phyloP scores from a whole-genome alignment of 2,113 vertebrate genomes.

The Grantiella picta region DNA sequence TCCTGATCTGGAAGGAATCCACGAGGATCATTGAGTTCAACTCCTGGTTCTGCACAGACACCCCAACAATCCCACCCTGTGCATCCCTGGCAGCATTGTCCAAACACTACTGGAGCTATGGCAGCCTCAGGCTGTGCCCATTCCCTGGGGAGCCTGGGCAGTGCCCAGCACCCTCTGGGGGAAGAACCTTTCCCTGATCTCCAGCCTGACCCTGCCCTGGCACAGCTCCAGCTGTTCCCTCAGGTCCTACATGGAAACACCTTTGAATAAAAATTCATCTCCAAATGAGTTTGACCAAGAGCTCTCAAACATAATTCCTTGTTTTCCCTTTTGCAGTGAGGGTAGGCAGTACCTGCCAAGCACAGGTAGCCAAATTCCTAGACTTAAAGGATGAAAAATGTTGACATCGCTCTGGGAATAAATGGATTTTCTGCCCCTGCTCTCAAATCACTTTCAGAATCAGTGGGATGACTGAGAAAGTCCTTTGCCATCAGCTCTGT shows the following conservation, averaged over 20 bases:
- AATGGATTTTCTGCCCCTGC: neutral
- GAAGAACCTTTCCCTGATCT: neutral
- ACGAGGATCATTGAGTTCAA: neutral
- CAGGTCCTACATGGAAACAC: neutral
- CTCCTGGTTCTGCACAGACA: neutral
- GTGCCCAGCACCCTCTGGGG: neutral
- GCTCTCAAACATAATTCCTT: neutral
- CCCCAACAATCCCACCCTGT: neutral
- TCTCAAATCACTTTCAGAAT: neutral
- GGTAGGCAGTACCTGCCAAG: neutral
- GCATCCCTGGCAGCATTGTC: neutral
- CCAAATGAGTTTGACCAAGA: neutral
- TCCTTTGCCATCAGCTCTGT: neutral
- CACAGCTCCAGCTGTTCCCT: neutral
- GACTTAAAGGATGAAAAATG: neutral
- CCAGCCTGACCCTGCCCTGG: rapidly evolving
- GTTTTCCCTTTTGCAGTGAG: neutral
- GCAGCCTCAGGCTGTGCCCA: neutral
- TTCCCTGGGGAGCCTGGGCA: neutral
- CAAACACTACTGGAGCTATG: neutral
- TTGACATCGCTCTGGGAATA: neutral
- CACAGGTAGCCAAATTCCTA: neutral
- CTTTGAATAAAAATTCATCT: neutral
- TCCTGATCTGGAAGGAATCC: neutral
- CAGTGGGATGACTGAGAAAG: neutral